These are phyloP conservation scores for Phrynosoma blainvillii DNA, from an alignment of 2,113 vertebrate genomes.

Conservation along the genomic window DNA sequence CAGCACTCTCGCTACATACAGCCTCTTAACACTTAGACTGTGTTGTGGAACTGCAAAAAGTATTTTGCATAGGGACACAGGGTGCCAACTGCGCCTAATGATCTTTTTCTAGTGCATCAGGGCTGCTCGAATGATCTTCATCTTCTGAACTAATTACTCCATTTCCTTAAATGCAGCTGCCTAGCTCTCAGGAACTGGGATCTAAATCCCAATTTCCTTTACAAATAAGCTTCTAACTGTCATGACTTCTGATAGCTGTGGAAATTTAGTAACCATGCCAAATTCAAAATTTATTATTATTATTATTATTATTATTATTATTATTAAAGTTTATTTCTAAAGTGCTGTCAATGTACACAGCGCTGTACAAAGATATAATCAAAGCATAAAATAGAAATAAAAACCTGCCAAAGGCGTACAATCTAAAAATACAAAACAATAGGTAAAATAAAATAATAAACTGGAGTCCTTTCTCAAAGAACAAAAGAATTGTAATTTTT, in stretches of 20 bases:
- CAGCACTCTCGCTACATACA: background rate
- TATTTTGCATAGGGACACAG: background rate
- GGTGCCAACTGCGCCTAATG: too few relatives aligned
- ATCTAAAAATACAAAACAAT: too few relatives aligned
- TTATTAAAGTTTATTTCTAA: too few relatives aligned
- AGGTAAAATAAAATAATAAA: too few relatives aligned
- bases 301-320: too few relatives aligned
- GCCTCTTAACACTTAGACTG: background rate
- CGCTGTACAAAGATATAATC: too few relatives aligned
- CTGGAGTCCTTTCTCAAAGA: background rate
- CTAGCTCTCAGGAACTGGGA: too few relatives aligned
- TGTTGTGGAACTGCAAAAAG: background rate
- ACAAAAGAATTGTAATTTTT: too few relatives aligned
- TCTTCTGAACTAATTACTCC: background rate
- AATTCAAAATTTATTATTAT: background rate
- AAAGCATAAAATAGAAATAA: too few relatives aligned
- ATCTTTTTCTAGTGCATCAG: background rate
- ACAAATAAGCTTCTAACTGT: background rate
- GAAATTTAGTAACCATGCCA: background rate
- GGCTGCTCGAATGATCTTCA: background rate
- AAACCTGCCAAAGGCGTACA: too few relatives aligned
- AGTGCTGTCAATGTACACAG: too few relatives aligned
- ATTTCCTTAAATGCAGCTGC: too few relatives aligned
- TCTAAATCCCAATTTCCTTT: background rate
- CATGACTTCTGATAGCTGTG: background rate